Base-by-base conservation (phyloP, 2,888 invertebrate genomes). In the Cataglyphis cursor region DNA sequence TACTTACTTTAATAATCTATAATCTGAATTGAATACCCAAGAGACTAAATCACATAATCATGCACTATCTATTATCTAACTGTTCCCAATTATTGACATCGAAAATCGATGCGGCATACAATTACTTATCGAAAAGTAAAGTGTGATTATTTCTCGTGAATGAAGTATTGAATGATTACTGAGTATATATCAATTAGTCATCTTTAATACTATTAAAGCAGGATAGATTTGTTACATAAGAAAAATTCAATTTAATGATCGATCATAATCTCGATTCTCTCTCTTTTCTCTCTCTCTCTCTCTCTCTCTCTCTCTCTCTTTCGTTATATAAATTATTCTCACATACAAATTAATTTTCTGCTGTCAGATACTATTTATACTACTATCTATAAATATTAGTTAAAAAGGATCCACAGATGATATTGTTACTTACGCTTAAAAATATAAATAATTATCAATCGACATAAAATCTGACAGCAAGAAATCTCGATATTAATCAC, bases 1-100 rank as follows among this genome's bases (percentile, higher is more conserved):
- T 80, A 66, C 12, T 41, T 80, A 66, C 12, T 41, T 76, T 21
- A 10, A 57, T 51, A 8, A 68, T 59, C 72, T 78, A 70, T 41
- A 38, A 66, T 78, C 51, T 78, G 44, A 70, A 70, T 72, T 80
- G 48, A 70, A 44, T 80, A 72, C 54, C 68, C 21, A 12, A 12
- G 28, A 9, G 10, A 48, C 72, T 80, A 80, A 80, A 72, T 80
- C 59, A 80, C 78, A 59, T 70, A 72, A 80, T 70, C 59, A 78
- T 80, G 78, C 72, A 80, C 44, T 51, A 51, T 51, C 51, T 51
- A 38, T 21, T 76, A 18, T 68, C 31, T 78, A 78, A 78, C 15
- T 65, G 51, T n/a, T 38, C 38, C n/a, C 57, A 28, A 68, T 59
- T 44, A 31, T 68, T 51, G 59, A 59, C 31, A 3, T 44, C 31